Base-by-base conservation (phyloP, 2,888 invertebrate genomes). In the Cheilosia urbana region DNA sequence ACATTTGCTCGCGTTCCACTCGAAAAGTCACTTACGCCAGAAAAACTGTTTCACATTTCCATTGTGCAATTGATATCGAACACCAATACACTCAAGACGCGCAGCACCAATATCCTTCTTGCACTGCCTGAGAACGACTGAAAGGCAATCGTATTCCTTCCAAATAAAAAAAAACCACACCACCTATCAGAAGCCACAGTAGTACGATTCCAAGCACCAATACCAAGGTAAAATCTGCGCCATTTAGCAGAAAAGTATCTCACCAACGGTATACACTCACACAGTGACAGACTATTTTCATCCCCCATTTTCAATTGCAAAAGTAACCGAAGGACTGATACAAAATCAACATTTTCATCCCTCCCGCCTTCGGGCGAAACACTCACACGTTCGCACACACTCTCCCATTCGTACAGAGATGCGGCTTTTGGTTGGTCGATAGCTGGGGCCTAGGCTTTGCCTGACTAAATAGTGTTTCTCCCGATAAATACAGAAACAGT, bases 241-340 rank as follows among this genome's bases (percentile, higher is more conserved):
- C 80, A 85, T 85, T 85, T 76, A 66, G 45, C 65, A 58, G 34
- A 72, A 69, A 27, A 42, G 27, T 66, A 34, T 60, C 53, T 57
- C 55, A 37, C 42, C 42, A 83, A 65, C 60, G 69, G 75, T 83
- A 37, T 65, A 71, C 79, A 71, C 79, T 45, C 65, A 71, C 79
- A 75, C 68, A 84, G 11, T 17, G 17, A 49, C 24, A 55, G 17
- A 47, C 17, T 40, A 6, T 30, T 62, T 81, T 81, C 80, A 85
- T 81, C 85, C 85, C 85, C 80, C 65, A 68, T 85, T 81, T 66
- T 11, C 55, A 72, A 81, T 77, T 77, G 85, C 76, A 77, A 85
- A 85, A 81, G 85, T 85, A 85, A 68, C 85, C 85, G 81, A 85
- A 83, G 49, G 37, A 81, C 76, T 81, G 85, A 81, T 81, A 85